Percentiles rank a stretch among this genome's conserved stretches.
Evolutionary conservation across 2,797 vertebrate species (phyloP).

Genomic region (Mormyrus proboscirostris): DNA sequence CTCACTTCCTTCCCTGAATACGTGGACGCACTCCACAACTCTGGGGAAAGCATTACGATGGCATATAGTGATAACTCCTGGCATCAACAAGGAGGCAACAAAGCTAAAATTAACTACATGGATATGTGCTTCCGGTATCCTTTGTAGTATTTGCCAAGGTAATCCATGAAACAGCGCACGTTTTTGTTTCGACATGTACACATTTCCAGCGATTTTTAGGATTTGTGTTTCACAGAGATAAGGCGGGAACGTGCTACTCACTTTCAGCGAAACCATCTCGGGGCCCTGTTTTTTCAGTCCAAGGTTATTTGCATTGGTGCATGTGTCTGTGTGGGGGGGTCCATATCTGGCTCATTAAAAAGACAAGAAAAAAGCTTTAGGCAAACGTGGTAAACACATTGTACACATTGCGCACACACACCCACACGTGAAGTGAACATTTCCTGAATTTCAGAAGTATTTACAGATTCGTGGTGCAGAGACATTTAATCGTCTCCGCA

Average conservation of each 20-base stretch:
- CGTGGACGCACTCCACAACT: background rate
- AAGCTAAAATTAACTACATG: conserved; percentile 30
- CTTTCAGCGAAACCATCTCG: conserved; percentile 41
- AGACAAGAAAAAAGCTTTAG: conserved; percentile 50
- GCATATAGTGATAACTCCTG: conserved; percentile 26
- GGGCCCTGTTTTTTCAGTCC: conserved; percentile 44
- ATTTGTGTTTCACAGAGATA: conserved; percentile 56
- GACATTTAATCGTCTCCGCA: conserved; percentile 51
- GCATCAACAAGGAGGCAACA: conserved; percentile 14
- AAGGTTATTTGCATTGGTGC: conserved; percentile 38
- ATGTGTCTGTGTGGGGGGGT: conserved; percentile 38
- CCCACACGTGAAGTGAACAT: conserved; percentile 48
- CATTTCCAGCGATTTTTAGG: conserved; percentile 37
- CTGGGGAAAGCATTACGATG: background rate
- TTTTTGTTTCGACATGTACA: conserved; percentile 36
- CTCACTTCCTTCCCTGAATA: background rate
- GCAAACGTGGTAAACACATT: conserved; percentile 48
- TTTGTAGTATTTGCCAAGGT: conserved; percentile 29
- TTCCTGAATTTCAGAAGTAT: conserved; percentile 44
- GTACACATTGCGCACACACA: conserved; percentile 51
- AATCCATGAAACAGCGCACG: conserved; percentile 36
- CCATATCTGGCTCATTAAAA: conserved; percentile 54
- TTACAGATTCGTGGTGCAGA: conserved; percentile 53
- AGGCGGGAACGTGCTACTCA: conserved; percentile 36
- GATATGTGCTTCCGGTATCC: conserved; percentile 19